Percentiles rank a stretch among this genome's conserved stretches.
Conservation (phyloP, 1,140 invertebrate species). For the Odontomachus brunneus region DNA sequence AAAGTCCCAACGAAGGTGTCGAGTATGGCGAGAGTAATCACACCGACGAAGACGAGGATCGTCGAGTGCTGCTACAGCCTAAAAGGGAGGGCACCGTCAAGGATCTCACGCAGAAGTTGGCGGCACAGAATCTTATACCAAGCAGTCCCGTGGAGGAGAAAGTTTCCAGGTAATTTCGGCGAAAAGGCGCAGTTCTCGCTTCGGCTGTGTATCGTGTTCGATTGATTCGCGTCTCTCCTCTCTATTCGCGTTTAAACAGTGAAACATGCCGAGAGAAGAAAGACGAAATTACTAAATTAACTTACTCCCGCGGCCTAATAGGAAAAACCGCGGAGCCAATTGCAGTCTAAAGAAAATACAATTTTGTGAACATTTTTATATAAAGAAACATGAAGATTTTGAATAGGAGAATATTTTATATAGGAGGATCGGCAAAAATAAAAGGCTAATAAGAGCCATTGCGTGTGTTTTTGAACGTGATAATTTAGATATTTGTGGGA, state of each 20-base stretch:
- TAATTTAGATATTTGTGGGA: too few relatives aligned
- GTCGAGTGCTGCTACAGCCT: conserved; percentile 87
- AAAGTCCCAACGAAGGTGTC: conserved; percentile 84
- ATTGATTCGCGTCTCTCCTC: conserved; percentile 15
- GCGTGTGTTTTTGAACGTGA: too few relatives aligned
- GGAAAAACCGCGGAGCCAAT: too few relatives aligned
- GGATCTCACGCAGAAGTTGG: conserved; percentile 94
- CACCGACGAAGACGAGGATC: conserved; percentile 87
- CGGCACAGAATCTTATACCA: conserved; percentile 88
- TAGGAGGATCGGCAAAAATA: too few relatives aligned
- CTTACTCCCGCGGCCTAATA: too few relatives aligned
- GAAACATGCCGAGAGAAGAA: not conserved
- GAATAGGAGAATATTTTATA: too few relatives aligned
- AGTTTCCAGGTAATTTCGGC: conserved; percentile 82
- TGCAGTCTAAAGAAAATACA: too few relatives aligned
- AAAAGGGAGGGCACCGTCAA: conserved; percentile 93
- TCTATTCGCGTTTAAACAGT: not conserved
- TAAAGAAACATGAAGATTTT: too few relatives aligned
- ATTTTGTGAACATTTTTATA: too few relatives aligned
- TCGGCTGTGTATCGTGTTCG: not conserved
- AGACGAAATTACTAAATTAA: too few relatives aligned
- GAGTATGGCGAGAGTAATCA: conserved; percentile 85
- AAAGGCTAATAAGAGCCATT: too few relatives aligned
- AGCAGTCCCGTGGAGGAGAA: conserved; percentile 87
- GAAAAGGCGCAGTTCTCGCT: conserved; percentile 12